Percentiles rank a stretch among this genome's conserved stretches.
These are phyloP conservation scores for Hyphantria cunea DNA, from an alignment of 1,140 invertebrate species.

Conservation along the genomic window DNA sequence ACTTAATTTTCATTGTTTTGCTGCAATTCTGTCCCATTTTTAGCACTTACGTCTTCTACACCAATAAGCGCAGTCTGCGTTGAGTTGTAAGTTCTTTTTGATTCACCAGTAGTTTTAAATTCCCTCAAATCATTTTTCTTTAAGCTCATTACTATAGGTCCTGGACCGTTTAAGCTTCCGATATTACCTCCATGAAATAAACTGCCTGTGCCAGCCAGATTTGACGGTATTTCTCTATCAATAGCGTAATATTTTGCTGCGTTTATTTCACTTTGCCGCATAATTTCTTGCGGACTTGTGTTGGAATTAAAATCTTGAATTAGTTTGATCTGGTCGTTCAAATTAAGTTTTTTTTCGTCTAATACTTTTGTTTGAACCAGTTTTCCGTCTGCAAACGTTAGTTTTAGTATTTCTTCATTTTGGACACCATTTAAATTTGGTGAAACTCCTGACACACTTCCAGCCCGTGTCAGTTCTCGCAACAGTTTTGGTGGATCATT, in stretches of 20 bases:
- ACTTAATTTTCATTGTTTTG: too few species aligned
- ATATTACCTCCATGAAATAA: too few species aligned
- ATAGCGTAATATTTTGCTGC: not conserved
- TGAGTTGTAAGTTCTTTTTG: too few species aligned
- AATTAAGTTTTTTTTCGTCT: conserved; percentile 22
- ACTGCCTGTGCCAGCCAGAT: too few species aligned
- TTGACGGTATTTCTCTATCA: not conserved
- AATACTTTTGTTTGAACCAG: conserved; percentile 51
- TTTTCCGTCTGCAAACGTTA: conserved; percentile 43
- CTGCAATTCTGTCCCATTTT: too few species aligned
- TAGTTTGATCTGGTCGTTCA: conserved; percentile 40
- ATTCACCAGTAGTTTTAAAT: too few species aligned
- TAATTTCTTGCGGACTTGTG: conserved; percentile 35
- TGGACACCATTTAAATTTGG: conserved; percentile 42
- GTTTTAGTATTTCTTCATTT: conserved; percentile 44
- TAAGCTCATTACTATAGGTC: too few species aligned
- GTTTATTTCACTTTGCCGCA: conserved; percentile 16
- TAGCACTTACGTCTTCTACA: too few species aligned
- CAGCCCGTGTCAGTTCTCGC: conserved; percentile 43
- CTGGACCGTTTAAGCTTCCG: too few species aligned
- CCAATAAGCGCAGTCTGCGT: too few species aligned
- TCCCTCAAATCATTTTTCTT: too few species aligned
- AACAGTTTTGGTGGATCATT: conserved; percentile 39
- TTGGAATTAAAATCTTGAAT: conserved; percentile 43
- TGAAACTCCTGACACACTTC: conserved; percentile 43